phyloP scores from a whole-genome alignment of 2,888 invertebrate genomes.

The Cantharis rustica region DNA sequence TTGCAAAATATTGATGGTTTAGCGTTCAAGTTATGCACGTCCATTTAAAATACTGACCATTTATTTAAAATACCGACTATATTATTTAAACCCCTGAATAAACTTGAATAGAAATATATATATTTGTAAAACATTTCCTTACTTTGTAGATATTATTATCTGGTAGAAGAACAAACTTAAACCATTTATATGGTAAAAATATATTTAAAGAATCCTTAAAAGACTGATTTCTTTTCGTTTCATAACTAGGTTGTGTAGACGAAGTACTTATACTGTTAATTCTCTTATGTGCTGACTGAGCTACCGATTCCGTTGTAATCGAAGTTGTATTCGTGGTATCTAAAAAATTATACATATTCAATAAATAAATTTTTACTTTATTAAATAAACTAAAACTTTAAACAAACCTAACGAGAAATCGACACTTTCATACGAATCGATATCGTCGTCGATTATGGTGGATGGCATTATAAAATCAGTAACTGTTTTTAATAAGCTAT shows the following conservation, averaged over 20 bases:
- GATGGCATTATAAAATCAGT: slow-evolving; percentile 60
- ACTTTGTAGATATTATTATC: slow-evolving; percentile 1
- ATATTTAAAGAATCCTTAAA: background rate
- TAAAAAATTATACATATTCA: background rate
- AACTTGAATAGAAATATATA: too few relatives aligned
- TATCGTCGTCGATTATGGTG: slow-evolving; percentile 41
- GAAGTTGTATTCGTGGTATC: background rate
- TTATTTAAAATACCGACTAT: too few relatives aligned
- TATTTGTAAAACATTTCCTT: background rate
- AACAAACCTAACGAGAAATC: background rate
- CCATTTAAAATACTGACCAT: too few relatives aligned
- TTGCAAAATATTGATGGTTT: too few relatives aligned
- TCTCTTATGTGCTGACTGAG: background rate
- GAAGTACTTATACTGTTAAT: background rate
- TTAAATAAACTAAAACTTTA: background rate
- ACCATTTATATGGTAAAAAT: slow-evolving; percentile 10
- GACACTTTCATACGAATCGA: background rate
- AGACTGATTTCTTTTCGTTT: background rate
- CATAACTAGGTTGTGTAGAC: background rate
- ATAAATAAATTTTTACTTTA: background rate
- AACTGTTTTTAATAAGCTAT: slow-evolving; percentile 53
- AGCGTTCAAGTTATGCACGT: too few relatives aligned
- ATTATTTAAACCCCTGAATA: too few relatives aligned
- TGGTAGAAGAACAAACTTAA: slow-evolving; percentile 5
- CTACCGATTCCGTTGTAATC: background rate